Conservation (phyloP, 2,113 vertebrate genomes). For the Xyrauchen texanus region DNA sequence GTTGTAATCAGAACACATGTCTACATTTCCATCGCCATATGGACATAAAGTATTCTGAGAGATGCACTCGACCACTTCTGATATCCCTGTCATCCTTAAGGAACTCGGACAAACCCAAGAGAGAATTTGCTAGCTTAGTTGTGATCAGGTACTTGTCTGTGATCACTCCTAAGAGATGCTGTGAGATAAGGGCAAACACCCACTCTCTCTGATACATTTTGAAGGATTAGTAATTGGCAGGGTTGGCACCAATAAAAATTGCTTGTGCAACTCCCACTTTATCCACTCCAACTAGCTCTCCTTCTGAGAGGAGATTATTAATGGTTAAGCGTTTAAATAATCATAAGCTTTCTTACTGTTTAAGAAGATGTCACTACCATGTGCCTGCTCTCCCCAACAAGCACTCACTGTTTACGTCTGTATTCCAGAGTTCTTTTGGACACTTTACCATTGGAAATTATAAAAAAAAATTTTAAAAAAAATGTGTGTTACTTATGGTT, state of each 20-base stretch:
- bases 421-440: too few relatives aligned
- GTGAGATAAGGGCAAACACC: neutral
- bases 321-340: slow-evolving; percentile 33
- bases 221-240: slow-evolving; percentile 32
- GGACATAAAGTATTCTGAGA: slow-evolving; percentile 35
- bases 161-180: neutral
- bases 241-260: slow-evolving; percentile 28
- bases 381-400: too few relatives aligned
- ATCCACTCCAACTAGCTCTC: slow-evolving; percentile 1
- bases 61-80: slow-evolving; percentile 5
- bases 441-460: too few relatives aligned
- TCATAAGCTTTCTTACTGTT: neutral
- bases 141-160: neutral
- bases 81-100: slow-evolving; percentile 14
- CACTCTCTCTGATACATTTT: slow-evolving; percentile 22
- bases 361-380: neutral
- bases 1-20: slow-evolving; percentile 43
- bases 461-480: too few relatives aligned
- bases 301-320: slow-evolving; percentile 29
- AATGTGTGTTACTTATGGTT: too few relatives aligned
- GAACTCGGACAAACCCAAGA: slow-evolving; percentile 1
- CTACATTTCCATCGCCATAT: slow-evolving; percentile 42
- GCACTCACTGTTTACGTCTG: too few relatives aligned
- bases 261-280: neutral
- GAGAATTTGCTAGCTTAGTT: slow-evolving; percentile 9